Evolutionary conservation across 2,888 invertebrate species (phyloP).

Genomic region (Tenthredo mesomela): DNA sequence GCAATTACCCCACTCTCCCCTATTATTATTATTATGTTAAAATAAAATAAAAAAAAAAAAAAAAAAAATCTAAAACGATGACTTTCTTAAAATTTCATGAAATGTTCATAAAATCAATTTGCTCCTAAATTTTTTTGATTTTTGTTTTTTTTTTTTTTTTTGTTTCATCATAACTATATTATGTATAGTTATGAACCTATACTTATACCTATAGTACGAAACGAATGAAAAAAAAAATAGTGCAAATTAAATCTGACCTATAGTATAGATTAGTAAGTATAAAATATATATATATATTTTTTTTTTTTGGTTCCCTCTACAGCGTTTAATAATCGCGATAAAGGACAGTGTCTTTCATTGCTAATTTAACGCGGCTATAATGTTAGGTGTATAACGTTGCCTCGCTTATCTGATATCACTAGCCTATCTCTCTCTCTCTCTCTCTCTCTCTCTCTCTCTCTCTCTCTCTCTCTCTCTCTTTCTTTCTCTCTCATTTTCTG

Average conservation of each 20-base stretch:
- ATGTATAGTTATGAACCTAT: too few species aligned
- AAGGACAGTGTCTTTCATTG: slow-evolving; percentile 27
- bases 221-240: too few species aligned
- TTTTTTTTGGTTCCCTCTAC: not conserved
- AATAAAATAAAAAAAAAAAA: too few species aligned
- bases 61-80: too few species aligned
- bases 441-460: slow-evolving; percentile 22
- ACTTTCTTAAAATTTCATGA: not conserved
- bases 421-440: not conserved
- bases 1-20: too few species aligned
- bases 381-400: slow-evolving; percentile 58
- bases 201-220: too few species aligned
- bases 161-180: too few species aligned
- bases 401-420: slow-evolving; percentile 47
- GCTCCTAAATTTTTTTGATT: not conserved
- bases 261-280: too few species aligned
- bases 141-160: too few species aligned
- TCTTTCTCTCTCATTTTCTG: not conserved
- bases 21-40: too few species aligned
- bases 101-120: not conserved
- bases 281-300: not conserved
- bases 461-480: not conserved
- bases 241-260: too few species aligned
- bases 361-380: slow-evolving; percentile 59
- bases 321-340: not conserved